Conservation (phyloP, 2,113 vertebrate species). For the Lichenostomus cassidix region DNA sequence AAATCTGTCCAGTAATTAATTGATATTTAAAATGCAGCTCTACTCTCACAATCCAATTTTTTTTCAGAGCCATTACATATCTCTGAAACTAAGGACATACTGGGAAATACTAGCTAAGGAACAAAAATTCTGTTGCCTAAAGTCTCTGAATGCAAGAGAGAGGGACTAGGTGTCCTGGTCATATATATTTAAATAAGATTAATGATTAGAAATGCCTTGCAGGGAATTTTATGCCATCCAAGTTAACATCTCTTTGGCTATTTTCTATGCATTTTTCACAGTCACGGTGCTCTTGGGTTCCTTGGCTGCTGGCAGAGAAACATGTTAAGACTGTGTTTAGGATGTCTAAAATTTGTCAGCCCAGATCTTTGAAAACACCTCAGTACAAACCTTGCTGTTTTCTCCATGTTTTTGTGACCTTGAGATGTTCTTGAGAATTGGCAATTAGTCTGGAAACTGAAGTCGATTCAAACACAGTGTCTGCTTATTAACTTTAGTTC, state of each 20-base stretch:
- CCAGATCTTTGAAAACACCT: background rate
- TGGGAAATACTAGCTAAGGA: background rate
- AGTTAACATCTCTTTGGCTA: background rate
- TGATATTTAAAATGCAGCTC: background rate
- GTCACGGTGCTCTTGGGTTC: background rate
- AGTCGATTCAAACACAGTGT: background rate
- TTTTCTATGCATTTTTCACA: background rate
- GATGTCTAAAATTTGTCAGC: background rate
- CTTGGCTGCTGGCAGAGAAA: background rate
- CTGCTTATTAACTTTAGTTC: background rate
- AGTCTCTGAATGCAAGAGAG: background rate
- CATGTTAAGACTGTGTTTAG: background rate
- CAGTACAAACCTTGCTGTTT: background rate
- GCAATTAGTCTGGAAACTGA: background rate
- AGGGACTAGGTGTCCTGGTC: background rate
- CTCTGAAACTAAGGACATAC: background rate
- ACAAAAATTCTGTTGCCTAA: background rate
- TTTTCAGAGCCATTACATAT: background rate
- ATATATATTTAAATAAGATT: background rate
- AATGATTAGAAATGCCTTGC: background rate
- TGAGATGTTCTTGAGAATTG: background rate
- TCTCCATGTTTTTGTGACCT: background rate
- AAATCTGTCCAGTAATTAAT: background rate
- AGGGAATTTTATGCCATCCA: background rate
- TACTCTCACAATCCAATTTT: background rate